Base-by-base conservation (phyloP, 2,797 vertebrate species). In the Pagetopsis macropterus region DNA sequence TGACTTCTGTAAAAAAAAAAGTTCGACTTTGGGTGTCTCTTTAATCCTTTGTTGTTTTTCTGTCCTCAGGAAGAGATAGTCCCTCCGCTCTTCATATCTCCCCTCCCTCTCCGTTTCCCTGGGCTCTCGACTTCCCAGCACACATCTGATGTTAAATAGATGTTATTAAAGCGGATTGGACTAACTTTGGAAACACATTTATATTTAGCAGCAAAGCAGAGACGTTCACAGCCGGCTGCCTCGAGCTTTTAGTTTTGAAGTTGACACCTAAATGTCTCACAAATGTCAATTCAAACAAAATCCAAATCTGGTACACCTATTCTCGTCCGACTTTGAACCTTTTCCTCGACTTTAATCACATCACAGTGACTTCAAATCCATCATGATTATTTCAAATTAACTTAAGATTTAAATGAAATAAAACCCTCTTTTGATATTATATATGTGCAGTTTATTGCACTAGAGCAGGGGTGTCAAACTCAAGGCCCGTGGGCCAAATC, bases 1-100 rank as follows among this genome's bases (percentile, higher is more conserved):
- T 90, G 94, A 96, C 81, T 90, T 86, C 82, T 77, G 84, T 93
- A 93, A 89, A 85, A 72, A 82, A 75, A 65, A 92, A 37, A 37
- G 8, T 9, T 9, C 41, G 68, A 85, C 23, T 54, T 87, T 84
- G 70, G n/a, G 11, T 60, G 74, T 82, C 31, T 78, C 44, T 77
- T 68, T 71, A 33, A 52, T 76, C 55, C 33, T 49, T n/a, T 55
- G 56, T 67, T 43, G 21, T 82, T 65, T 16, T 57, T 76, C 49
- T 79, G 54, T 81, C 70, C 45, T 74, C 40, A 63, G 54, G 56
- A 64, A 65, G 46, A 70, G 49, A 70, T 61, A 13, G 31, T 58
- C 41, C 62, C 54, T 70, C 72, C 66, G 44, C 46, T 64, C 27
- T 9, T 61, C 23, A 48, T 55, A 33, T 61, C 40, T 50, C 67